Evolutionary conservation across 2,113 vertebrate genomes (phyloP), one percentile per base, ranked within the genome.

Genomic region (Bufo gargarizans): DNA sequence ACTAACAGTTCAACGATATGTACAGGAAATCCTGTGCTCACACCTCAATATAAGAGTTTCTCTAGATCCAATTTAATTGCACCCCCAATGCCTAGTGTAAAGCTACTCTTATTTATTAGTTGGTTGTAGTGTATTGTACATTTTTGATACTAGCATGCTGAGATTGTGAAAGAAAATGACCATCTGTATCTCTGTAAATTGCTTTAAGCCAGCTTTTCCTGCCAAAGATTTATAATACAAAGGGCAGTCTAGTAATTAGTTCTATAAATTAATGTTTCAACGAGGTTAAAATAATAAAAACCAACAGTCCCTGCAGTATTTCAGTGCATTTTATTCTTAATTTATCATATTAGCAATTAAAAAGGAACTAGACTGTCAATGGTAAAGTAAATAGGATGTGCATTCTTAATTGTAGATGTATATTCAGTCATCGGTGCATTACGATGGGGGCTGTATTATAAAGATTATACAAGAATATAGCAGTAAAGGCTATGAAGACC

Each of bases 251-350:
- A 85, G 89, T 94, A 93, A 93, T 95, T 93, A 93, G 90, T 90
- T 91, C 89, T 86, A 90, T 92, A 94, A 94, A 94, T 94, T 93
- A 94, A 89, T 91, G 92, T 92, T 91, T 91, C 92, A 89, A 89
- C 22, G 89, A 92, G 91, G 92, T 93, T 94, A 94, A 91, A 85
- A 80, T 85, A 72, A 91, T 89, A 77, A 79, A 79, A 0, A 4
- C 78, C 88, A 91, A 91, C 86, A 93, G 89, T 86, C 92, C 88
- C 91, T 92, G 90, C 90, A 92, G 92, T 94, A 93, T 93, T 95
- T 94, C 92, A 94, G 92, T 94, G 94, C 94, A 91, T 93, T 91
- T 92, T 94, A 91, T 92, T 94, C 94, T 93, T 92, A 95, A 94
- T 95, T 94, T 93, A 92, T 92, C 92, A 82, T 91, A 94, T 94